These are phyloP conservation scores for Stenotaenia linearis DNA, from an alignment of 2,888 invertebrate species.

Conservation along the genomic window DNA sequence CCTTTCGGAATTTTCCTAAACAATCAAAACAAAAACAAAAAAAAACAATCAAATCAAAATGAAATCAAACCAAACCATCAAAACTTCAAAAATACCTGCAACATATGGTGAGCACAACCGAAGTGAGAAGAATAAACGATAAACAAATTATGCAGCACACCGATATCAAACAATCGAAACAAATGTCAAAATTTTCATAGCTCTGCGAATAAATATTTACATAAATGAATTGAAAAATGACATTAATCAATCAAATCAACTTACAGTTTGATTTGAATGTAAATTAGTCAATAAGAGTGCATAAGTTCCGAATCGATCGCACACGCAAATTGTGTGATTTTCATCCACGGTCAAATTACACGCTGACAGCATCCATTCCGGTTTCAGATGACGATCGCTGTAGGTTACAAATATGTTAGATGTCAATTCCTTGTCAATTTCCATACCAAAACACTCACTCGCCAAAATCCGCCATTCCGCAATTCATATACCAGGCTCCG, in stretches of 20 bases:
- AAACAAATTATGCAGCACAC: background rate
- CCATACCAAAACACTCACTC: constrained; percentile 27
- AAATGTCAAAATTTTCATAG: constrained; percentile 21
- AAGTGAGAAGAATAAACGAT: background rate
- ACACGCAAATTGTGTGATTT: constrained; percentile 30
- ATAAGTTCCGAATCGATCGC: constrained; percentile 33
- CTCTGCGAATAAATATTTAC: background rate
- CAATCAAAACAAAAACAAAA: background rate
- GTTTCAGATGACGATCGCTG: background rate
- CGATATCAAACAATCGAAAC: background rate
- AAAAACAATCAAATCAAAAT: background rate
- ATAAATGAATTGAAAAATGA: background rate
- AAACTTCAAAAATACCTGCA: background rate
- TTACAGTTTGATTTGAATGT: background rate
- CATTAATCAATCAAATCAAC: background rate
- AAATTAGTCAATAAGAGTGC: constrained; percentile 31
- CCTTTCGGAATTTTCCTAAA: constrained; percentile 26
- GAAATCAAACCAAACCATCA: background rate
- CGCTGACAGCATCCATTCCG: constrained; percentile 29
- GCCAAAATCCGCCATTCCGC: constrained; percentile 31
- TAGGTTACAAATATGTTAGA: background rate
- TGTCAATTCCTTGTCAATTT: background rate
- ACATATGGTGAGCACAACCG: background rate
- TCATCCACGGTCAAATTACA: constrained; percentile 20
- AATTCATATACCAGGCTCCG: constrained; percentile 33